Conservation (phyloP, 2,888 invertebrate genomes). For the Coelinius sp. region DNA sequence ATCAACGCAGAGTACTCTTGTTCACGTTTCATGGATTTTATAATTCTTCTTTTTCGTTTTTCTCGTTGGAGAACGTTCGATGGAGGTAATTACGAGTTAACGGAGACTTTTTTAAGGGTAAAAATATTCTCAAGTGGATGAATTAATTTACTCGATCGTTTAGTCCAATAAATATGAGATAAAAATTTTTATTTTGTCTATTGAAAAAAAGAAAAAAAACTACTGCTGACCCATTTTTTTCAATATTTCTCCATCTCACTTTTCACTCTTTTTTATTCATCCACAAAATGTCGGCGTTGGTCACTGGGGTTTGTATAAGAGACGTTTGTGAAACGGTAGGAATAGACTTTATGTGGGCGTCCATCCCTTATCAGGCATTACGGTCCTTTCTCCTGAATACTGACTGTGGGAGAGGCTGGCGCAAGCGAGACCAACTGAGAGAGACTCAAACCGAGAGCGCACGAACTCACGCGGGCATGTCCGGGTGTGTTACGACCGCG, state of each 20-base stretch:
- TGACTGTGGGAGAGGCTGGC: not conserved
- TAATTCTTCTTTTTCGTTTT: not conserved
- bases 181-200: not conserved
- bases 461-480: conserved; percentile 29
- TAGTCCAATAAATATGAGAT: not conserved
- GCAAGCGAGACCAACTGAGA: conserved; percentile 1
- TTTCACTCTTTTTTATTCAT: conserved; percentile 11
- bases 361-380: conserved; percentile 66
- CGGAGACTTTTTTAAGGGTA: not conserved
- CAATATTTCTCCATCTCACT: conserved; percentile 5
- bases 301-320: conserved; percentile 12
- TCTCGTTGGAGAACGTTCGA: too few relatives aligned
- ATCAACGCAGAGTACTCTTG: too few relatives aligned
- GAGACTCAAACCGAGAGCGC: conserved; percentile 19
- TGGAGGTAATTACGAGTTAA: conserved; percentile 2
- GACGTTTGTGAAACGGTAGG: conserved; percentile 15
- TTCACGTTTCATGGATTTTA: conserved; percentile 36
- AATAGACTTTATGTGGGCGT: conserved; percentile 53
- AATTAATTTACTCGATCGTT: too few relatives aligned
- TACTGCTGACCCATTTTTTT: not conserved
- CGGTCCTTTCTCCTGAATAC: conserved; percentile 60
- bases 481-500: conserved; percentile 38
- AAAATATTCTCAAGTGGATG: too few relatives aligned
- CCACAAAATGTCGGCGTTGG: conserved; percentile 16
- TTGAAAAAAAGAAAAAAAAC: not conserved